Evolutionary conservation across 2,888 invertebrate genomes (phyloP).

Genomic region (Celastrina argiolus): DNA sequence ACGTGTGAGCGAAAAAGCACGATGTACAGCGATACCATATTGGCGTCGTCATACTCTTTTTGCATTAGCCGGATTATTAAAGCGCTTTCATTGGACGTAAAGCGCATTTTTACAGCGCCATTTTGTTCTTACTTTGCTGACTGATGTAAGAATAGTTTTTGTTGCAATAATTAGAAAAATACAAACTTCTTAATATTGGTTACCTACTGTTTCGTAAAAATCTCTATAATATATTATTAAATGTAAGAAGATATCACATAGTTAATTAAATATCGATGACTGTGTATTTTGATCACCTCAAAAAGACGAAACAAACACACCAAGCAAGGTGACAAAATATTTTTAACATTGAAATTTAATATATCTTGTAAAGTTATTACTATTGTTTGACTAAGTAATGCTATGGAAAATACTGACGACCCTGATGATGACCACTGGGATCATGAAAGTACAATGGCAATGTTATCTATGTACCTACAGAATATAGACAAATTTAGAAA

Average conservation of each 20-base stretch:
- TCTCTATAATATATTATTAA: no score
- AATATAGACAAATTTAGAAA: conserved; percentile 64
- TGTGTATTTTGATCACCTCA: neutral
- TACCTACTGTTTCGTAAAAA: neutral
- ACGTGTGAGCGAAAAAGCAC: neutral
- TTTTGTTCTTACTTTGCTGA: conserved; percentile 66
- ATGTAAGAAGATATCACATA: neutral
- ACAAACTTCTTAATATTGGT: neutral
- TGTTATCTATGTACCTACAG: conserved; percentile 58
- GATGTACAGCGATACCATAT: neutral
- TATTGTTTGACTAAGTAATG: conserved; percentile 51
- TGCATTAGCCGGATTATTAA: conserved; percentile 53
- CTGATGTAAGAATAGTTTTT: conserved; percentile 53
- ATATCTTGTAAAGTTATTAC: neutral
- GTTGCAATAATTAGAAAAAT: neutral
- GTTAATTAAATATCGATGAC: neutral
- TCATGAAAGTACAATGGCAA: conserved; percentile 48
- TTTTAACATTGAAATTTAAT: neutral
- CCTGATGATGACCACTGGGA: conserved; percentile 68
- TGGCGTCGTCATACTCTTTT: conserved; percentile 28
- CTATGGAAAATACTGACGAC: conserved; percentile 54
- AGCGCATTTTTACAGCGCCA: conserved; percentile 59
- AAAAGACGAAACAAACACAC: no score
- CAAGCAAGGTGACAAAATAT: no score
- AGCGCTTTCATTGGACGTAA: conserved; percentile 62